Base-by-base conservation (phyloP, 2,888 invertebrate species). In the Drosophila demipolita region DNA sequence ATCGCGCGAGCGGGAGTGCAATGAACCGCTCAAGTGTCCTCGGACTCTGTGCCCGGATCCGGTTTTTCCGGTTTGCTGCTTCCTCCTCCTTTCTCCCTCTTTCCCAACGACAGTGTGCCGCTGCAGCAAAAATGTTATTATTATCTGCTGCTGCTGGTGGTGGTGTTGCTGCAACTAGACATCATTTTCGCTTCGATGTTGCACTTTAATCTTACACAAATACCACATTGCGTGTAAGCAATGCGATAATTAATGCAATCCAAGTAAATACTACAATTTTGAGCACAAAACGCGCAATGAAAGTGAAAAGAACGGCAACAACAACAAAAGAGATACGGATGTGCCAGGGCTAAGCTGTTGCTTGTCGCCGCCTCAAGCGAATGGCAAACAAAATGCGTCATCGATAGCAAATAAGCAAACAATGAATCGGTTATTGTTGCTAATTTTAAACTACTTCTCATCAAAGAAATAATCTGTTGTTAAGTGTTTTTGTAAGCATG, bases 271-370 rank as follows among this genome's bases (percentile, higher is more conserved):
- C 72, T 48, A 53, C 60, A 71, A 77, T 73, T 36, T 62, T 64
- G 55, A 68, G 66, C 54, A 68, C 79, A 67, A 85, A 84, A 72
- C 61, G 58, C 69, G 80, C 80, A 80, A 82, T 67, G 89, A 87
- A 86, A 80, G 89, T 82, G 89, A 89, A 78, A 85, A 79, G 83
- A 83, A 85, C 53, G 29, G 15, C 54, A 66, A 58, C 83, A 79
- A 85, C 77, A 87, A 80, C 69, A 73, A 69, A 58, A 42, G 50
- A 63, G 70, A 66, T 59, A 65, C 64, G 52, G 62, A 55, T 72
- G 42, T 9, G 58, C 66, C 62, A 78, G 78, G 81, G 78, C 54
- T 67, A 17, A 23, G 36, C 0, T 9, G 7, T 4, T 3, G 5
- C 1, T 1, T n/a, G 55, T 7, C 2, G 8, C 8, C 61, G 82